Evolutionary conservation across 2,888 invertebrate species (phyloP), one percentile per base, ranked within the genome.

Genomic region (Cheilosia scutellata): DNA sequence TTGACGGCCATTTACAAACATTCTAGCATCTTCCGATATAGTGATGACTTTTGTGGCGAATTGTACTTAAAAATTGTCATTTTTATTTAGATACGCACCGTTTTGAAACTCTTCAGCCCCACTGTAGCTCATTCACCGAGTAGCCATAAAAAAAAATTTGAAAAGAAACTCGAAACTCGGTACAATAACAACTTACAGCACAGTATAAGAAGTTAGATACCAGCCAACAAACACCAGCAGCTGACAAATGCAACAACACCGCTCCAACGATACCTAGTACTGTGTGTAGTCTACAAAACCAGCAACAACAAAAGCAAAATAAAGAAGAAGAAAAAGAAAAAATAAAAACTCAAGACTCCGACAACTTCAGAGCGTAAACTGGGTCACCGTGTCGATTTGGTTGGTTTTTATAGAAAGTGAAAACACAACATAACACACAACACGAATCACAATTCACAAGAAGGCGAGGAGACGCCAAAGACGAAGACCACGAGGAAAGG

Each of bases 371-470:
- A 82, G 80, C 86, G 80, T 86, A 80, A 86, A 82, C 80, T 86
- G 57, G 86, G 86, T 86, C 86, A 86, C 72, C 86, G 80, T 86
- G 86, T 86, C 86, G 86, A 80, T 86, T 86, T 86, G 72, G 71
- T 82, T 86, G 65, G 71, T 86, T 86, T 86, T 82, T 86, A 86
- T 86, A 86, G 86, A 86, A 86, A 86, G 86, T 86, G 86, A 86
- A 86, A 86, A 86, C 86, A 84, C 80, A 86, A 86, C 84, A 86
- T 76, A 72, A 86, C 70, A 65, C 74, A 77, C 60, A 66, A 53
- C 72, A 76, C 57, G 82, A 63, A 63, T 27, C 60, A 47, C 16
- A 44, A 37, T 25, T 47, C 16, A 47, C n/a, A 47, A 44, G 44
- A n/a, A 33, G 71, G n/a, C 9, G n/a, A 3, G 55, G n/a, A 75